Evolutionary conservation across 2,113 vertebrate genomes (phyloP).

Genomic region (Bombycilla garrulus): DNA sequence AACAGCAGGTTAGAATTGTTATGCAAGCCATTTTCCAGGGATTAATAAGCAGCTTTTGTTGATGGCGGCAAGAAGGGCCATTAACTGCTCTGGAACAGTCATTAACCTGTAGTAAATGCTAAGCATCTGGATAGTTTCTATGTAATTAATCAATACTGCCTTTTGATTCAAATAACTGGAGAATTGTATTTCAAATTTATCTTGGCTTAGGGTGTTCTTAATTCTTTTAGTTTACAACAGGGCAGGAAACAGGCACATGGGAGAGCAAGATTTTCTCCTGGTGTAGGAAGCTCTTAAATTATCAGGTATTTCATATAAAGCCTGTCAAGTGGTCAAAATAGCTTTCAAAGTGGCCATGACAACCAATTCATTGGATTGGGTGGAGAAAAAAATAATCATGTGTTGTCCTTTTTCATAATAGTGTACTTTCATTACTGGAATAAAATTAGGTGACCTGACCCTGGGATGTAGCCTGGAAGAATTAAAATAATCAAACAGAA

Average conservation of each 20-base stretch:
- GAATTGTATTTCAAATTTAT: slow-evolving; percentile 18
- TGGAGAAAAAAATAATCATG: neutral
- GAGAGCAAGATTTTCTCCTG: neutral
- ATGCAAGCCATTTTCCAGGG: slow-evolving; percentile 46
- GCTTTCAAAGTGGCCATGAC: neutral
- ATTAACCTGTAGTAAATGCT: slow-evolving; percentile 48
- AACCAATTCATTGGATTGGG: neutral
- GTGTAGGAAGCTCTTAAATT: neutral
- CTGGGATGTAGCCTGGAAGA: neutral
- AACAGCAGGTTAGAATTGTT: slow-evolving; percentile 58
- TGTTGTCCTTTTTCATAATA: neutral
- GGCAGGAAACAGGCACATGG: neutral
- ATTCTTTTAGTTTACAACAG: neutral
- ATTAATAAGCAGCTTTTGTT: slow-evolving; percentile 48
- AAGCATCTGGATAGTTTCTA: slow-evolving; percentile 22
- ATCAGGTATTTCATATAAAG: neutral
- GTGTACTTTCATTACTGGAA: neutral
- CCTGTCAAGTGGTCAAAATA: neutral
- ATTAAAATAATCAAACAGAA: neutral
- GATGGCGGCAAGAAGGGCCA: neutral
- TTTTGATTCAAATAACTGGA: slow-evolving; percentile 30
- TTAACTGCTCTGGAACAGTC: slow-evolving; percentile 32
- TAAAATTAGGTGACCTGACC: neutral
- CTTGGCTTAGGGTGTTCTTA: neutral
- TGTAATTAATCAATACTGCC: slow-evolving; percentile 35